Evolutionary conservation across 2,797 vertebrate genomes (phyloP).

Genomic region (Coluber constrictor): DNA sequence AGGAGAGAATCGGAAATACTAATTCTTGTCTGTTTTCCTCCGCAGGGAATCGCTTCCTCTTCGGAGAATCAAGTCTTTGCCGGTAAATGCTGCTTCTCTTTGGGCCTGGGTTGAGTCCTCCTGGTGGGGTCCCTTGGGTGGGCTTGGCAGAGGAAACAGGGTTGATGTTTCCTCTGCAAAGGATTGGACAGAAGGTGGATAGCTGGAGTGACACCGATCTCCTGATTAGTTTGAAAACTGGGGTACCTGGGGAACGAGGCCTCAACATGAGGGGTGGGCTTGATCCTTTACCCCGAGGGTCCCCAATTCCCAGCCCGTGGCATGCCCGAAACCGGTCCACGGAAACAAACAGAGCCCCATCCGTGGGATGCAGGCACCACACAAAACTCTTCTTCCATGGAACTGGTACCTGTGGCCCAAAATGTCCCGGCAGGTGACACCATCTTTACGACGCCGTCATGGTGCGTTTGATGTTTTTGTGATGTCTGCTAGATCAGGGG

Average conservation of each 20-base stretch:
- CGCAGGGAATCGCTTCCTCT: constrained; percentile 71
- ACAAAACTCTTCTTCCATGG: background rate
- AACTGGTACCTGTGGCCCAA: background rate
- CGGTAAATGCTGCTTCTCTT: constrained; percentile 70
- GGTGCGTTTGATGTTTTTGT: background rate
- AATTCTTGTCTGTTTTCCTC: background rate
- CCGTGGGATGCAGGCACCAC: background rate
- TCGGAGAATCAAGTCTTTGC: constrained; percentile 81
- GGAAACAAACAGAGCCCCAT: background rate
- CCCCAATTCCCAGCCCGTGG: no score
- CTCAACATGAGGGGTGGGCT: background rate
- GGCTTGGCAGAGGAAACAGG: background rate
- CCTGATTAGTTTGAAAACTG: background rate
- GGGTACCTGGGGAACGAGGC: background rate
- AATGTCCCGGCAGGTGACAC: background rate
- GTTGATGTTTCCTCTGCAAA: no score
- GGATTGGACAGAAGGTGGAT: no score
- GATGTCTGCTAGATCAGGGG: background rate
- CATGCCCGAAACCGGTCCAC: background rate
- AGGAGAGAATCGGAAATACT: no score
- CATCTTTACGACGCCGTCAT: background rate
- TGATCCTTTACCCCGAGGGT: background rate
- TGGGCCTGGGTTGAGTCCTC: background rate
- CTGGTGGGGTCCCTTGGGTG: background rate
- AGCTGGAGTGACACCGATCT: background rate